These are phyloP conservation scores for Erebia aethiops DNA, from an alignment of 2,888 invertebrate genomes.

Conservation along the genomic window DNA sequence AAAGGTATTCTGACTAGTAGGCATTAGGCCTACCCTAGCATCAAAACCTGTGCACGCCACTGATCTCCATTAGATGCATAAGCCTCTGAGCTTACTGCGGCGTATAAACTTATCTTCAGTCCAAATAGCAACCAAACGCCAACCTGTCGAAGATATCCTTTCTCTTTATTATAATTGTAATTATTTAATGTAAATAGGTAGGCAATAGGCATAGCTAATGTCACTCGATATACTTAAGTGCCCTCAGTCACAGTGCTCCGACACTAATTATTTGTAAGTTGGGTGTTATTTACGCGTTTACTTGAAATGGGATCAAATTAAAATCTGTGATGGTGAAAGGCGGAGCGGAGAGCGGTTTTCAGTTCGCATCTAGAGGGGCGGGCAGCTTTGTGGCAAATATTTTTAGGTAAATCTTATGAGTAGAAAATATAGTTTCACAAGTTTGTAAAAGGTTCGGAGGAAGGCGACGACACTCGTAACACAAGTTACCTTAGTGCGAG, in stretches of 20 bases:
- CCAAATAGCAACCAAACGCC: neutral
- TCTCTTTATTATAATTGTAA: constrained; percentile 21
- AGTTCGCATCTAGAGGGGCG: too few relatives aligned
- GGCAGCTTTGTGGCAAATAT: too few relatives aligned
- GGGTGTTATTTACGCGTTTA: constrained; percentile 41
- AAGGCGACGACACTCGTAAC: too few relatives aligned
- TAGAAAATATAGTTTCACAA: too few relatives aligned
- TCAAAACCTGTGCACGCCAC: too few relatives aligned
- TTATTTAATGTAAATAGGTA: constrained; percentile 29
- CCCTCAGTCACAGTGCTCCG: constrained; percentile 25
- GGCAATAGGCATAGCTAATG: constrained; percentile 1
- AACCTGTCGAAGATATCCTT: constrained; percentile 13
- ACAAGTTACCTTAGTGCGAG: too few relatives aligned
- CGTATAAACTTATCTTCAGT: neutral
- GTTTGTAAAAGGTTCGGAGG: too few relatives aligned
- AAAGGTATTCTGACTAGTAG: too few relatives aligned
- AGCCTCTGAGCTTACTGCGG: too few relatives aligned
- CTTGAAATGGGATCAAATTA: constrained; percentile 21
- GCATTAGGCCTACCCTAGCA: too few relatives aligned
- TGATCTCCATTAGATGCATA: too few relatives aligned
- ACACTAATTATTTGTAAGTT: constrained; percentile 48
- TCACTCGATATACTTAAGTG: constrained; percentile 14
- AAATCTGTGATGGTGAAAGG: constrained; percentile 2
- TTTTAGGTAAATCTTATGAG: too few relatives aligned
- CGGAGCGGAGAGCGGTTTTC: constrained; percentile 18